These are phyloP conservation scores for Corapipo altera DNA, from an alignment of 2,113 vertebrate genomes.

Conservation along the genomic window DNA sequence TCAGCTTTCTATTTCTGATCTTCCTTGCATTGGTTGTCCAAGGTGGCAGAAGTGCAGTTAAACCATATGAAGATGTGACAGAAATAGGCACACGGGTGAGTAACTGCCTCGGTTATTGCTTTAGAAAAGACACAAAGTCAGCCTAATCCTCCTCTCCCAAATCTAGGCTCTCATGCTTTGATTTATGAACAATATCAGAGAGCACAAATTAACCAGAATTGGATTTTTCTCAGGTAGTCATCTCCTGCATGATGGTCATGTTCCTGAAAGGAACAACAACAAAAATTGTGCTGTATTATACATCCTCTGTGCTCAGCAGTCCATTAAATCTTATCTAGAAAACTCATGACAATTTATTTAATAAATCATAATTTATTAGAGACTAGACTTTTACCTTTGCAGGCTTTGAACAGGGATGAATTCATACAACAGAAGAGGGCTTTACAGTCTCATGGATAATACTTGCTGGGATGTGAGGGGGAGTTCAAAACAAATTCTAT, in stretches of 20 bases:
- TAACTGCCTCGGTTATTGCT: neutral
- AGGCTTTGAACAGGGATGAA: neutral
- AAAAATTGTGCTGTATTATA: fast-evolving
- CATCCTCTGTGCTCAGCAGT: neutral
- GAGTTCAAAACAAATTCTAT: neutral
- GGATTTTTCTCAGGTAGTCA: neutral
- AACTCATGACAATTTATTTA: neutral
- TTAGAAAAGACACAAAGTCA: neutral
- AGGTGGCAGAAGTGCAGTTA: neutral
- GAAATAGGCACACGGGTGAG: fast-evolving
- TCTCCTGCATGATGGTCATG: neutral
- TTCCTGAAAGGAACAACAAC: neutral
- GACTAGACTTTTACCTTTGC: neutral
- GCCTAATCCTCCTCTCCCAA: neutral
- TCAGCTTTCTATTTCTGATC: neutral
- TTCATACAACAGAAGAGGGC: neutral
- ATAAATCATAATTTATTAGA: neutral
- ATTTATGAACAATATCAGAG: neutral
- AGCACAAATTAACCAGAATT: neutral
- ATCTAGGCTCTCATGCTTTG: neutral
- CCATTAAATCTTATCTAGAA: neutral
- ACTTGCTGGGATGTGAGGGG: neutral
- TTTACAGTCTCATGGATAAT: neutral
- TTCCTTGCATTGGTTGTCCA: neutral
- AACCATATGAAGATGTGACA: neutral